A percentile compares a stretch with the other conserved stretches of the same genome.
phyloP scores from a whole-genome alignment of 2,888 invertebrate species.

The Chromoteleia sp. region DNA sequence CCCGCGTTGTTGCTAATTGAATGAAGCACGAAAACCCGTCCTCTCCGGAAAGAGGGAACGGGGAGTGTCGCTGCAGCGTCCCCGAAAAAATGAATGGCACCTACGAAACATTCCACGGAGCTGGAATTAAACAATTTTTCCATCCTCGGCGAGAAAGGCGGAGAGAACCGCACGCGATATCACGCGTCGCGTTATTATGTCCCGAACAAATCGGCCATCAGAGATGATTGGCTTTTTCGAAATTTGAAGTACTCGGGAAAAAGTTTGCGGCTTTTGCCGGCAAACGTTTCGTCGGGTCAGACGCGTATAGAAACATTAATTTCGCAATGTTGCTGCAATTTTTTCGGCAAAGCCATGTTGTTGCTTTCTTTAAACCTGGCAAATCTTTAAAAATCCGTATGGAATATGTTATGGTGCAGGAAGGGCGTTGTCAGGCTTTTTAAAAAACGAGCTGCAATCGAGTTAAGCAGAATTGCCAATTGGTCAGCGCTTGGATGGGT shows the following conservation, averaged over 20 bases:
- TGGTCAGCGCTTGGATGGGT: too few relatives aligned
- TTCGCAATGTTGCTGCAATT: not conserved
- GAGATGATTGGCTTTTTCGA: constrained; percentile 15
- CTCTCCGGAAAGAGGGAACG: not conserved
- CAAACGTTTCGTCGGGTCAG: constrained; percentile 12
- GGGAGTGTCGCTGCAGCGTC: constrained; percentile 9
- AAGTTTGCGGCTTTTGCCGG: constrained; percentile 23
- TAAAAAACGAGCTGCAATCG: too few relatives aligned
- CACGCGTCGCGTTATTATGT: constrained; percentile 4
- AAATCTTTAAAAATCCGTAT: too few relatives aligned
- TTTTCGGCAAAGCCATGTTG: not conserved
- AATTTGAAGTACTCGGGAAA: constrained; percentile 12
- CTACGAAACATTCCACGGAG: constrained; percentile 12
- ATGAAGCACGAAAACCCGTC: constrained; percentile 40
- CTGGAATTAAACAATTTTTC: constrained; percentile 12
- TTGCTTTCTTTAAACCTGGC: not conserved
- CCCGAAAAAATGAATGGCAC: constrained; percentile 37
- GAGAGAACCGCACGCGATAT: constrained; percentile 23
- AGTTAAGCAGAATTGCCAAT: too few relatives aligned
- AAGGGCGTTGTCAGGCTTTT: too few relatives aligned
- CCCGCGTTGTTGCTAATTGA: constrained; percentile 53
- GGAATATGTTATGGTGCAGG: too few relatives aligned
- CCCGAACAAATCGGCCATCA: constrained; percentile 21
- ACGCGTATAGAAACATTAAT: too few relatives aligned
- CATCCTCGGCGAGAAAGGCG: constrained; percentile 14